Conservation (phyloP, 2,888 invertebrate species). For the Vesta saturnalis region DNA sequence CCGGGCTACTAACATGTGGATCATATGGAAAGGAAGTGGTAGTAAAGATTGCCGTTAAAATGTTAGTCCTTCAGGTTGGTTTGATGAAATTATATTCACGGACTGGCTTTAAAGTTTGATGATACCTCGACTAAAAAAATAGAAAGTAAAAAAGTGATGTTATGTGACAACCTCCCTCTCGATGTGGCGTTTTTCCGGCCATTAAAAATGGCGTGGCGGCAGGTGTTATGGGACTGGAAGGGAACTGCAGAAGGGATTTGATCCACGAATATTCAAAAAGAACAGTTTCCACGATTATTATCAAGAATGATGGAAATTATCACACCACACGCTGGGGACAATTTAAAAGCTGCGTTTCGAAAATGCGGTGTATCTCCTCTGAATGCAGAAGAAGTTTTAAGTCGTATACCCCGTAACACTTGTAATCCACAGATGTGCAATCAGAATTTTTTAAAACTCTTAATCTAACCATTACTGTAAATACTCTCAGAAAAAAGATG, state of each 20-base stretch:
- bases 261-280: no score
- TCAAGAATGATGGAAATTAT: background rate
- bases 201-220: background rate
- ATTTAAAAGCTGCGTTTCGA: no score
- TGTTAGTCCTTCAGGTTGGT: conserved; percentile 37
- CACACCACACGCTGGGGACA: no score
- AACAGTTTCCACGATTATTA: no score
- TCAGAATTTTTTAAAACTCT: background rate
- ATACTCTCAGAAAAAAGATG: background rate
- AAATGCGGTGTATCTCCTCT: no score
- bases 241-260: no score
- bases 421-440: background rate
- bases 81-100: conserved; percentile 40
- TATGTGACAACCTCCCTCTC: background rate
- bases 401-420: no score
- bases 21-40: conserved; percentile 37
- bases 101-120: conserved; percentile 18
- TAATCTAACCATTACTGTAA: background rate
- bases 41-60: conserved; percentile 35
- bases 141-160: no score
- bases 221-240: no score
- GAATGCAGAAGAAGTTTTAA: no score
- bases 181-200: conserved; percentile 9
- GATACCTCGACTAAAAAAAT: no score
- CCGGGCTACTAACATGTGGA: conserved; percentile 36